phyloP scores from a whole-genome alignment of 2,113 vertebrate genomes.

The Elgaria multicarinata region DNA sequence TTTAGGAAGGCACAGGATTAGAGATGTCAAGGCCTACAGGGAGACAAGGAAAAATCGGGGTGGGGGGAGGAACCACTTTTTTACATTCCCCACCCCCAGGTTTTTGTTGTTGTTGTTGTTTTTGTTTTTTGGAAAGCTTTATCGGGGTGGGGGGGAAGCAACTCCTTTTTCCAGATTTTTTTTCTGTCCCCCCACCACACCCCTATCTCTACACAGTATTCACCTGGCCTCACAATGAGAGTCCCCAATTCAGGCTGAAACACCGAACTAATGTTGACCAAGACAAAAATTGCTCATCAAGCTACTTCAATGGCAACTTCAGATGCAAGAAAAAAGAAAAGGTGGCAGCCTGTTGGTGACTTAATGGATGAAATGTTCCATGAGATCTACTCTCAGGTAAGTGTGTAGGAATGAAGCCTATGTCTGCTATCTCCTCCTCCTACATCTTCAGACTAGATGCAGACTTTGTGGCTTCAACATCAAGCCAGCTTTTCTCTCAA shows the following conservation, averaged over 20 bases:
- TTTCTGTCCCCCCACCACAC: no score
- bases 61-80: no score
- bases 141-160: no score
- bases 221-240: neutral
- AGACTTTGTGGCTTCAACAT: neutral
- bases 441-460: neutral
- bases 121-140: no score
- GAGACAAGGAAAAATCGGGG: no score
- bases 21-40: no score
- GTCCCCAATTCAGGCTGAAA: neutral
- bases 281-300: neutral
- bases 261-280: neutral
- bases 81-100: no score
- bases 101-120: no score
- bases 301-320: neutral
- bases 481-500: no score
- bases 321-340: neutral
- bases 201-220: no score
- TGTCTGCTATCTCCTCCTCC: neutral
- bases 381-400: neutral
- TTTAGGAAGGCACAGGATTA: neutral
- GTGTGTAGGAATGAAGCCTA: neutral
- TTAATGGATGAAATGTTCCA: neutral
- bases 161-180: no score
- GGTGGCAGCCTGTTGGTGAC: neutral